phyloP scores from a whole-genome alignment of 2,113 vertebrate species.

The Onychostruthus taczanowskii region DNA sequence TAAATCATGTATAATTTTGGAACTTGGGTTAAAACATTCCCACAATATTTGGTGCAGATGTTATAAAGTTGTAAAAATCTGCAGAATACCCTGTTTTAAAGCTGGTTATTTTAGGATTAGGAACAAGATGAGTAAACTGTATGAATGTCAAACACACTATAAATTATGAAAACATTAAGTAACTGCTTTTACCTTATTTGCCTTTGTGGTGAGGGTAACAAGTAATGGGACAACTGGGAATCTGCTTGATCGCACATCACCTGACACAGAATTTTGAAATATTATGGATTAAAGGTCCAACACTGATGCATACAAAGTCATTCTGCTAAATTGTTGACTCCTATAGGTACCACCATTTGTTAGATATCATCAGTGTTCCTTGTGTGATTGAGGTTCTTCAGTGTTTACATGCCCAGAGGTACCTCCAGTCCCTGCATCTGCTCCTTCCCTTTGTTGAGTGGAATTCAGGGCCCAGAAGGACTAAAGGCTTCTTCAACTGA shows the following conservation, averaged over 20 bases:
- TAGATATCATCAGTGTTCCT: neutral
- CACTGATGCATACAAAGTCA: neutral
- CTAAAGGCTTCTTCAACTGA: neutral
- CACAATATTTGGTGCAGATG: constrained; percentile 54
- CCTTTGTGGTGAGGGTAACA: neutral
- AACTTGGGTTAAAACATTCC: constrained; percentile 27
- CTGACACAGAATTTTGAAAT: neutral
- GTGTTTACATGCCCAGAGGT: neutral
- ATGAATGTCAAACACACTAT: neutral
- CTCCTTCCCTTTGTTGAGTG: neutral
- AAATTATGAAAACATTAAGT: neutral
- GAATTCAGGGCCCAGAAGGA: neutral
- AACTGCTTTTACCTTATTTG: neutral
- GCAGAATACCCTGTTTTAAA: constrained; percentile 12
- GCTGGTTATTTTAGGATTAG: constrained; percentile 16
- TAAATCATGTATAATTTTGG: constrained; percentile 53
- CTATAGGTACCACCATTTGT: neutral
- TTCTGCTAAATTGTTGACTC: neutral
- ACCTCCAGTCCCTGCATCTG: neutral
- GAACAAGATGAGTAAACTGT: neutral
- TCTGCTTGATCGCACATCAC: neutral
- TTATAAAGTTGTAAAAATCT: constrained; percentile 37
- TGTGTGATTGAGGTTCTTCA: neutral
- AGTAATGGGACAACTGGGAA: neutral
- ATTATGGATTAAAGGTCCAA: neutral